Evolutionary conservation across 1,140 invertebrate genomes (phyloP), one percentile per base, ranked within the genome.

Genomic region (Temnothorax nylanderi): DNA sequence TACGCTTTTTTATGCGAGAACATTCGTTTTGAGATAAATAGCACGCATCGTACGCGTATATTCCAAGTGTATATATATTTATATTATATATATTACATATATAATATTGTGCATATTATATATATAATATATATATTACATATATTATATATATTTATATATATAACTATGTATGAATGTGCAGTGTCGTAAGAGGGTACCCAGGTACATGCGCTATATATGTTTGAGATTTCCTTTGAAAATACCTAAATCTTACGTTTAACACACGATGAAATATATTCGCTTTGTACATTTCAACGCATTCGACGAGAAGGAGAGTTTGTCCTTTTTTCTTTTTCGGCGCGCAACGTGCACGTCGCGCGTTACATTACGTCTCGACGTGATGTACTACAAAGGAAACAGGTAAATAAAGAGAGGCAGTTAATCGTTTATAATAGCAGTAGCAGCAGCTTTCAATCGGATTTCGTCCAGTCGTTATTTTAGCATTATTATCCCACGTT

Each of bases 1-100:
- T 82, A 90, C 86, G 54, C 54, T 80, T 81, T 80, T 81, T 65
- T 89, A 88, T 74, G 76, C 81, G 77, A 82, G 76, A 89, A 90
- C 74, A 88, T 86, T 75, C 54, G 76, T 69, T 81, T 80, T 88
- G 54, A 86, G 75, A 89, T 75, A 64, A 86, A 67, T 78, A 77
- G 71, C 58, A 89, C 82, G 77, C 82, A 89, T 85, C 51, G 74
- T 88, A 87, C 56, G 60, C 87, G 34, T 86, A 80, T 81, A 90
- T 69, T 87, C 34, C 69, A 74, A 72, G 32, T 65, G 82, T 88
- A 65, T 85, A 78, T 85, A 78, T 78, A 71, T 77, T 49, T 88
- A 88, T 62, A 32, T 69, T 75, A 75, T 56, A 75, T 75, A 56
- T 75, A 64, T 16, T 54, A 32, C 54, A 7, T 71, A 87, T 4